phyloP scores from a whole-genome alignment of 1,140 invertebrate species.

The Phymastichus coffea region DNA sequence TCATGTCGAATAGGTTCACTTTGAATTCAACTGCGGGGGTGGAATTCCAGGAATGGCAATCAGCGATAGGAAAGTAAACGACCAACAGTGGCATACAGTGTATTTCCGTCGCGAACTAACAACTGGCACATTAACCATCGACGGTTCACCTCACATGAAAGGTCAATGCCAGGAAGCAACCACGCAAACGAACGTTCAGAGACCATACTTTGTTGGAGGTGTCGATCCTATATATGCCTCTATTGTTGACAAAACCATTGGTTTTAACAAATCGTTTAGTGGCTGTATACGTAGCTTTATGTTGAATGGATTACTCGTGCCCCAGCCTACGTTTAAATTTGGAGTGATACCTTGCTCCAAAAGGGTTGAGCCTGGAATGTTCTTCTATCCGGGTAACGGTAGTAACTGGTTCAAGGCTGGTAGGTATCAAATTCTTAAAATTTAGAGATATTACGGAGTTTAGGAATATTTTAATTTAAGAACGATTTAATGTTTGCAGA shows the following conservation, averaged over 20 bases:
- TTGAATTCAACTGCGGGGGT: slow-evolving; percentile 72
- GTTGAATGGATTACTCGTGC: slow-evolving; percentile 68
- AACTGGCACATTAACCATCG: slow-evolving; percentile 68
- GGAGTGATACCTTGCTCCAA: slow-evolving; percentile 79
- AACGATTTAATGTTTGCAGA: slow-evolving; percentile 36
- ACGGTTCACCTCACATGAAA: slow-evolving; percentile 61
- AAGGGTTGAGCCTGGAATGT: slow-evolving; percentile 83
- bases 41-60: slow-evolving; percentile 65
- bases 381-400: slow-evolving; percentile 77
- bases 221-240: slow-evolving; percentile 46
- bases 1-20: slow-evolving; percentile 70
- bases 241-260: slow-evolving; percentile 42
- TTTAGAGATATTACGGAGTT: neutral
- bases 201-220: slow-evolving; percentile 83
- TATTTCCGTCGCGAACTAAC: slow-evolving; percentile 61
- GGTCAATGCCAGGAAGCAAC: slow-evolving; percentile 59
- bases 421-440: slow-evolving; percentile 53
- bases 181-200: slow-evolving; percentile 63
- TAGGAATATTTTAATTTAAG: neutral
- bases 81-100: slow-evolving; percentile 85
- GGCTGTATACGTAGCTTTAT: slow-evolving; percentile 85
- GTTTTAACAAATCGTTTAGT: slow-evolving; percentile 69
- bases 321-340: slow-evolving; percentile 58
- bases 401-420: slow-evolving; percentile 63
- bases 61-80: slow-evolving; percentile 66